Conservation (phyloP, 2,888 invertebrate species). For the Apodemia hepburni region DNA sequence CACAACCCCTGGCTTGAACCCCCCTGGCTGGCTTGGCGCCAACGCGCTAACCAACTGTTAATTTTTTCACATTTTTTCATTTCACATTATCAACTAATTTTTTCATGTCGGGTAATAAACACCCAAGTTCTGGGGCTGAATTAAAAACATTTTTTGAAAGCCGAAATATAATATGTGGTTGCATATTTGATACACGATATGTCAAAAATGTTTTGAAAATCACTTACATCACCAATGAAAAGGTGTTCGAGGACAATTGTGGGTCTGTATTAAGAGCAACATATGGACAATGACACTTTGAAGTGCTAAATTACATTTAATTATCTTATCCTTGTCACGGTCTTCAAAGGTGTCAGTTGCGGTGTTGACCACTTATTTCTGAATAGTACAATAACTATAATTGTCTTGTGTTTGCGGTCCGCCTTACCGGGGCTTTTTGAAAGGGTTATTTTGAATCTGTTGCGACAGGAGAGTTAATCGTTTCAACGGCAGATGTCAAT, state of each 20-base stretch:
- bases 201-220: neutral
- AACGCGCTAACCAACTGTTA: no score
- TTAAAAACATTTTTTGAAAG: no score
- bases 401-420: constrained; percentile 46
- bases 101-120: no score
- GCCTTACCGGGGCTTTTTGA: constrained; percentile 34
- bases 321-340: constrained; percentile 63
- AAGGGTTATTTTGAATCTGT: constrained; percentile 49
- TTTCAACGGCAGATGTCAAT: constrained; percentile 5
- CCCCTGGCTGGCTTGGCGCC: no score
- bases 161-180: neutral
- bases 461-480: constrained; percentile 24
- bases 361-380: constrained; percentile 66
- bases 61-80: no score
- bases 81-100: no score
- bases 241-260: constrained; percentile 27
- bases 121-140: no score
- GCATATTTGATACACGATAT: neutral
- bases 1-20: no score
- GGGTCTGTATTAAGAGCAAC: constrained; percentile 35
- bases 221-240: constrained; percentile 24
- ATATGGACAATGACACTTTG: constrained; percentile 67
- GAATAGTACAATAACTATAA: constrained; percentile 38
- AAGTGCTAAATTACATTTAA: constrained; percentile 67
- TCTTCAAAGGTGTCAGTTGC: constrained; percentile 68